phyloP scores from a whole-genome alignment of 2,888 invertebrate genomes.

The Hypsopygia costalis region DNA sequence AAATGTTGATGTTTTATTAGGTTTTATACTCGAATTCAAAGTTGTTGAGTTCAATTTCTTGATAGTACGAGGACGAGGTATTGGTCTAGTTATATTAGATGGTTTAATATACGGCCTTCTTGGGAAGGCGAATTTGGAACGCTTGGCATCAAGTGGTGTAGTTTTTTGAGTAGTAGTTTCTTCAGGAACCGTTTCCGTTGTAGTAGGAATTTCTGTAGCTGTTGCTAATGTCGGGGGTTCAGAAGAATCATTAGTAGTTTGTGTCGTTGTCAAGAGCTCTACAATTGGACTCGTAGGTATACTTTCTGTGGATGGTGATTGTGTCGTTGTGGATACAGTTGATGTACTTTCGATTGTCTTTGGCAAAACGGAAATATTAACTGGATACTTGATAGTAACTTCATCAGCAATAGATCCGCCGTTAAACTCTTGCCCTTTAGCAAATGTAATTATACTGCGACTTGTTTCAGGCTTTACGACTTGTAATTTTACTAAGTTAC shows the following conservation, averaged over 20 bases:
- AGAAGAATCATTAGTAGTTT: slow-evolving; percentile 27
- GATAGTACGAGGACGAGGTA: slow-evolving; percentile 34
- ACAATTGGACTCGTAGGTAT: slow-evolving; percentile 34
- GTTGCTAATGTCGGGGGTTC: slow-evolving; percentile 20
- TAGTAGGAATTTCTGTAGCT: slow-evolving; percentile 30
- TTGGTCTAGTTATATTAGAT: slow-evolving; percentile 49
- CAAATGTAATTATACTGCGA: slow-evolving; percentile 56
- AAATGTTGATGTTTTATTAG: slow-evolving; percentile 56
- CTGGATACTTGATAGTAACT: slow-evolving; percentile 40
- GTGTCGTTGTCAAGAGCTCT: slow-evolving; percentile 31
- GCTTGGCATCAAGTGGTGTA: slow-evolving; percentile 52
- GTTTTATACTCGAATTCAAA: slow-evolving; percentile 44
- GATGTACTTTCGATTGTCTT: slow-evolving; percentile 21
- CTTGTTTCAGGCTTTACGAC: slow-evolving; percentile 52
- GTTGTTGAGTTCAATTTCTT: slow-evolving; percentile 52
- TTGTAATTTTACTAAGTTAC: slow-evolving; percentile 52
- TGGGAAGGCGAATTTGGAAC: slow-evolving; percentile 63
- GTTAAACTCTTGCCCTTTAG: slow-evolving; percentile 62
- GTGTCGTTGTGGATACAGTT: slow-evolving; percentile 21
- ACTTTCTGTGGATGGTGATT: slow-evolving; percentile 19
- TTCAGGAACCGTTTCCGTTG: slow-evolving; percentile 44
- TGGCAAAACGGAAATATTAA: slow-evolving; percentile 45
- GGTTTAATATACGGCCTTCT: slow-evolving; percentile 57
- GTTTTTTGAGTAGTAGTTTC: slow-evolving; percentile 53
- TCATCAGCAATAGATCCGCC: slow-evolving; percentile 46